Conservation (phyloP, 2,797 vertebrate species). For the Sarcophilus harrisii region DNA sequence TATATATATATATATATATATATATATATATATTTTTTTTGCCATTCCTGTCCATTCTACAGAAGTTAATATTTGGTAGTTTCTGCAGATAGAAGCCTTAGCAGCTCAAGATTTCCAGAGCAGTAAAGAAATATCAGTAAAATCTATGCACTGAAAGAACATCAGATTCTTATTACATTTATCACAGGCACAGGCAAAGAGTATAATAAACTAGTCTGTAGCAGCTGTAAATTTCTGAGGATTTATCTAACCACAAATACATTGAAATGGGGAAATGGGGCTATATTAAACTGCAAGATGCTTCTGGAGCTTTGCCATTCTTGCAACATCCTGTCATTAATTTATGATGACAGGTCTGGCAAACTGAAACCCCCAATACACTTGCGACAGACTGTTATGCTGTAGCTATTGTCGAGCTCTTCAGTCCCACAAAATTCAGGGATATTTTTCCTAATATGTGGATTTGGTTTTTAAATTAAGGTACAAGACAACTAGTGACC, state of each 20-base stretch:
- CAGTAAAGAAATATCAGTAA: conserved; percentile 83
- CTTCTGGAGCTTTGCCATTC: conserved; percentile 91
- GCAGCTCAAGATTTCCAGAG: conserved; percentile 80
- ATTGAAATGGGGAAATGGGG: conserved; percentile 96
- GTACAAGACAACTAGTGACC: conserved; percentile 36
- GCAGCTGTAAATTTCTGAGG: conserved; percentile 94
- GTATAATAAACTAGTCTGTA: conserved; percentile 94
- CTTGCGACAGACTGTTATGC: conserved; percentile 93
- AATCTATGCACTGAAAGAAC: conserved; percentile 86
- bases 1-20: no score
- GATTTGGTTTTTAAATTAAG: conserved; percentile 26
- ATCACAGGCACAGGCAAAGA: conserved; percentile 86
- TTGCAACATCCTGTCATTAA: conserved; percentile 99
- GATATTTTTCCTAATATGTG: conserved; percentile 59
- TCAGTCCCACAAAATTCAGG: conserved; percentile 78
- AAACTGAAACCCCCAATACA: conserved; percentile 99
- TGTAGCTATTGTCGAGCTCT: conserved; percentile 83
- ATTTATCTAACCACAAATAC: conserved; percentile 97
- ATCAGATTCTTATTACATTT: conserved; percentile 86
- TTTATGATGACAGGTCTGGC: conserved; percentile 98
- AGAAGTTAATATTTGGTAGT: conserved; percentile 61
- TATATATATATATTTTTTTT: background rate
- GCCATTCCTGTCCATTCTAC: conserved; percentile 56
- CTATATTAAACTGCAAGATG: conserved; percentile 95
- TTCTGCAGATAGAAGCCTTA: conserved; percentile 75